Evolutionary conservation across 2,797 vertebrate species (phyloP).

Genomic region (Rhodeus uyekii): DNA sequence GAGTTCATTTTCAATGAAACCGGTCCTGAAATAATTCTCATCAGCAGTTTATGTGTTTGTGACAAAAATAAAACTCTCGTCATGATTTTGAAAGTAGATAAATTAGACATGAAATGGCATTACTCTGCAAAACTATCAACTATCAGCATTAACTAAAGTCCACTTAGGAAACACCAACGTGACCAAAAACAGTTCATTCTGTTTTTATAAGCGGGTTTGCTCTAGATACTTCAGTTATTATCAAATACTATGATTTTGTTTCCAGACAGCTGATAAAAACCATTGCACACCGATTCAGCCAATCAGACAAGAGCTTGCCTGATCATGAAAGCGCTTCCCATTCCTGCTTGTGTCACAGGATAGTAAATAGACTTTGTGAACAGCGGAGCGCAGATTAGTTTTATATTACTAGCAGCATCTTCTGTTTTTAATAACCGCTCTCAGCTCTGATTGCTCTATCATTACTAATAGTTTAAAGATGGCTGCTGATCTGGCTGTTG

Average conservation of each 20-base stretch:
- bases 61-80: conserved; percentile 8
- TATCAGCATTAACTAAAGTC: neutral
- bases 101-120: neutral
- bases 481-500: neutral
- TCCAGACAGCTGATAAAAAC: neutral
- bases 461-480: neutral
- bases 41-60: too few relatives aligned
- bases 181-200: neutral
- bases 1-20: conserved; percentile 58
- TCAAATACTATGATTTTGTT: neutral
- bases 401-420: neutral
- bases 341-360: neutral
- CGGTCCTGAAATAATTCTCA: too few relatives aligned
- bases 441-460: neutral
- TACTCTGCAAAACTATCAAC: too few relatives aligned
- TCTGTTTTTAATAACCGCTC: neutral
- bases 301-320: neutral
- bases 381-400: too few relatives aligned
- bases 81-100: neutral
- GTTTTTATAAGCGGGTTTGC: neutral
- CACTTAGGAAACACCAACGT: neutral
- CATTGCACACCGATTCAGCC: neutral
- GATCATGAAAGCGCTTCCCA: neutral
- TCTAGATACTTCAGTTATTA: neutral
- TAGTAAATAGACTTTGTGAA: neutral